These are phyloP conservation scores for Melanotaenia boesemani DNA, from an alignment of 2,797 vertebrate species.

Conservation along the genomic window DNA sequence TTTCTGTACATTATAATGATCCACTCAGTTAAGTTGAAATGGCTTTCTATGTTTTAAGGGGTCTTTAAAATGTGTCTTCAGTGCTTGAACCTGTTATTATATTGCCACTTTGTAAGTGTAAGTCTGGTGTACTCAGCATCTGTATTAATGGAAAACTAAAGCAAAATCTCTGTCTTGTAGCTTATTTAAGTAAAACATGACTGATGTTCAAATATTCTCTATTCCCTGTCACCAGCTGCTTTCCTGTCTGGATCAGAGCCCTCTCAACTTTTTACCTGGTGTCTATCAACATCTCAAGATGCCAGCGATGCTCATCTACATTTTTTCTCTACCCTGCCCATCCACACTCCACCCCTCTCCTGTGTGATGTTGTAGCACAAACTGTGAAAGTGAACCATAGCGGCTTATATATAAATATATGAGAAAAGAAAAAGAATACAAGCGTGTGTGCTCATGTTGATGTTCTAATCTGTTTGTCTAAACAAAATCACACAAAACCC, in stretches of 20 bases:
- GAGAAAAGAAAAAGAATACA: conserved; percentile 61
- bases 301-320: conserved; percentile 57
- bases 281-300: conserved; percentile 74
- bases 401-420: conserved; percentile 63
- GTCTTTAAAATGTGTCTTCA: not conserved
- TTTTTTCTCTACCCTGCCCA: conserved; percentile 82
- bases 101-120: not conserved
- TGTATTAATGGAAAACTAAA: not conserved
- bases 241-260: conserved; percentile 57
- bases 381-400: conserved; percentile 97
- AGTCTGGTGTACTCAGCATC: not conserved
- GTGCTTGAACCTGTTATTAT: conserved; percentile 2
- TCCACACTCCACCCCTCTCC: conserved; percentile 74
- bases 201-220: conserved; percentile 8
- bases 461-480: conserved; percentile 90
- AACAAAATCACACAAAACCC: conserved; percentile 79
- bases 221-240: conserved; percentile 57
- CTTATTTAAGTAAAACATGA: not conserved
- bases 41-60: not conserved
- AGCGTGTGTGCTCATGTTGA: conserved; percentile 89
- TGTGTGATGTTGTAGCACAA: conserved; percentile 94
- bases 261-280: conserved; percentile 64
- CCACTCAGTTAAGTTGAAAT: not conserved
- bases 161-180: not conserved
- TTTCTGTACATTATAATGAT: not conserved